Conservation (phyloP, 1,140 invertebrate species). For the Melanaphis sacchari region DNA sequence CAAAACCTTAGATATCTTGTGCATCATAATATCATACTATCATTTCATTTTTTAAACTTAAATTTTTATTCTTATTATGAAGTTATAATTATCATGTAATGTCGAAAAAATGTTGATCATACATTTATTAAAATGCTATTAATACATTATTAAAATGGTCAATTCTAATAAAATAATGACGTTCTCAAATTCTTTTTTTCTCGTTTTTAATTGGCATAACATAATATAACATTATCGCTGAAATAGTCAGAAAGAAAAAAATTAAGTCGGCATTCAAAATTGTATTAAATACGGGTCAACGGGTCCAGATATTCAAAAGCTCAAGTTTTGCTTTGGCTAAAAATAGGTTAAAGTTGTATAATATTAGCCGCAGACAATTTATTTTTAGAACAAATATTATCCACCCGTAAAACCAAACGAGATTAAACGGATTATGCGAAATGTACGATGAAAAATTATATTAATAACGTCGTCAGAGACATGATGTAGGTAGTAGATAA, state of each 20-base stretch:
- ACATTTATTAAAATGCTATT: background rate
- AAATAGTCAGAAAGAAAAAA: background rate
- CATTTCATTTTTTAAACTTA: background rate
- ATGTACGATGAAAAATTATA: background rate
- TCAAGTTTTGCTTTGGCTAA: conserved; percentile 11
- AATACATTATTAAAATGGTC: background rate
- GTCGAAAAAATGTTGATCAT: background rate
- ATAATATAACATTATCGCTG: background rate
- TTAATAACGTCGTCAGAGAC: background rate
- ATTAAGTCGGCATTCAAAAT: background rate
- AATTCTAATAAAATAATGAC: background rate
- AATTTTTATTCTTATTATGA: background rate
- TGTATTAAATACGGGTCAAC: background rate
- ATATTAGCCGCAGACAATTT: background rate
- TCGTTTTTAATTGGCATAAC: background rate
- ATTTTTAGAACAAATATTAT: conserved; percentile 26
- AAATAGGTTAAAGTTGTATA: conserved; percentile 31
- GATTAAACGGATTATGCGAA: background rate
- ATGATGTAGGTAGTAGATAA: background rate
- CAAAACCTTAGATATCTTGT: background rate
- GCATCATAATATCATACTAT: background rate
- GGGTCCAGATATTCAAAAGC: background rate
- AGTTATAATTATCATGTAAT: background rate
- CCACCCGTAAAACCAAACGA: background rate
- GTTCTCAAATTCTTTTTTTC: background rate